These are phyloP conservation scores for Pseudomyrmex pallidus DNA, from an alignment of 1,140 invertebrate species.

Conservation along the genomic window DNA sequence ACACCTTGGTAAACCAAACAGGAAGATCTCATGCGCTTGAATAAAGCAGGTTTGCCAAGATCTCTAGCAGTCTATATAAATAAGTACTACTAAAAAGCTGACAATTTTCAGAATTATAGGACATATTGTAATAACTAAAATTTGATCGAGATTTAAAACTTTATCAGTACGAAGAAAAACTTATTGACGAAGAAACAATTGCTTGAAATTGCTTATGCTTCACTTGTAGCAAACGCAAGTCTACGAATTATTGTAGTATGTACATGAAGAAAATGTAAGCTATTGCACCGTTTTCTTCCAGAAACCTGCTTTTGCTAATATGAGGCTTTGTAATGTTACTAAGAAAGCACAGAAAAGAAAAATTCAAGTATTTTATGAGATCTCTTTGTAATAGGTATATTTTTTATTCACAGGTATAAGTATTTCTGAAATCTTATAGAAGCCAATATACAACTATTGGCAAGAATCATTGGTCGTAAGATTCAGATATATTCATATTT, in stretches of 20 bases:
- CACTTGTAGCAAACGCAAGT: constrained; percentile 47
- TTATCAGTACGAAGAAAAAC: constrained; percentile 12
- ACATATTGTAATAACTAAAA: constrained; percentile 10
- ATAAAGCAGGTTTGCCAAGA: constrained; percentile 67
- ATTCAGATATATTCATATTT: constrained; percentile 51
- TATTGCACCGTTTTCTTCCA: constrained; percentile 10
- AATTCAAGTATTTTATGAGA: constrained; percentile 31
- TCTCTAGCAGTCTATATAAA: constrained; percentile 38
- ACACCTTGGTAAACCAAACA: constrained; percentile 44
- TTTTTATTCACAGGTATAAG: constrained; percentile 56
- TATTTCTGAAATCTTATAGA: constrained; percentile 26
- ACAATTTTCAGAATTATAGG: constrained; percentile 43
- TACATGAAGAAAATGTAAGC: constrained; percentile 58
- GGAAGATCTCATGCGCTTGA: constrained; percentile 38
- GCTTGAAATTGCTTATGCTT: constrained; percentile 56
- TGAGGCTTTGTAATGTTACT: constrained; percentile 34
- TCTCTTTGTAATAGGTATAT: constrained; percentile 46
- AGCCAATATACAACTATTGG: constrained; percentile 6
- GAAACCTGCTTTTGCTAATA: constrained; percentile 44
- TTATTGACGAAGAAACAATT: constrained; percentile 38
- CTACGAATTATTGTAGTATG: constrained; percentile 46
- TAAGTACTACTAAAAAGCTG: constrained; percentile 45
- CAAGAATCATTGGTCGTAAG: constrained; percentile 29
- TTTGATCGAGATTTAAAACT: constrained; percentile 50
- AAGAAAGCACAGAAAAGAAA: constrained; percentile 15